These are phyloP conservation scores for Thymelicus sylvestris DNA, from an alignment of 2,888 invertebrate genomes.

Conservation along the genomic window DNA sequence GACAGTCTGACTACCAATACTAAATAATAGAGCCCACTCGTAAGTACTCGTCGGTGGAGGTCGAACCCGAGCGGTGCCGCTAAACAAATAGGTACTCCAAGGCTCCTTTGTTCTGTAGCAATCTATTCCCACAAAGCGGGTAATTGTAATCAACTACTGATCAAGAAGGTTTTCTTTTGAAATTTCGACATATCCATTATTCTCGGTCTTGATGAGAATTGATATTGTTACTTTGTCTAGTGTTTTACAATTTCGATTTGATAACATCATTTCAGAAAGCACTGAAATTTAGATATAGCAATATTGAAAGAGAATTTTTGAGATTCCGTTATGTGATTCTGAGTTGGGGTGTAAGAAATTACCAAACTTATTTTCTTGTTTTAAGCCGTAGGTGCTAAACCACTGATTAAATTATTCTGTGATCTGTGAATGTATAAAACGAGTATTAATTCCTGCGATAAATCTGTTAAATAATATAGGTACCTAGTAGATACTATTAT, in stretches of 20 bases:
- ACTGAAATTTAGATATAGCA: too few species aligned
- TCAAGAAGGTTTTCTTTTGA: constrained; percentile 64
- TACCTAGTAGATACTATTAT: too few species aligned
- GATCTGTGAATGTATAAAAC: too few species aligned
- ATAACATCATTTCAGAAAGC: too few species aligned
- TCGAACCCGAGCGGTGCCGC: constrained; percentile 54
- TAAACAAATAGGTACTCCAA: constrained; percentile 58
- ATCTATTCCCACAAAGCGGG: constrained; percentile 74
- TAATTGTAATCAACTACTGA: constrained; percentile 69
- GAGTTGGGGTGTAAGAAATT: too few species aligned
- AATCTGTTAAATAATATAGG: too few species aligned
- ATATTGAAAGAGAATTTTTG: too few species aligned
- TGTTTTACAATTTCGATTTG: constrained; percentile 3
- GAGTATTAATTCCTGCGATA: too few species aligned
- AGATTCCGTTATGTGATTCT: too few species aligned
- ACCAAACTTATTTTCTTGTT: too few species aligned
- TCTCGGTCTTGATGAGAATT: constrained; percentile 48
- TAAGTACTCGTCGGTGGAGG: constrained; percentile 22
- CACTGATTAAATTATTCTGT: too few species aligned
- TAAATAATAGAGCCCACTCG: constrained; percentile 5
- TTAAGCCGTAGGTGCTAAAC: too few species aligned
- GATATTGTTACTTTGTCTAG: constrained; percentile 43
- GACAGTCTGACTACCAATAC: neutral
- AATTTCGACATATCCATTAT: constrained; percentile 60
- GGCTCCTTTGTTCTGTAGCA: constrained; percentile 74